Evolutionary conservation across 2,113 vertebrate species (phyloP).

Genomic region (Anolis carolinensis): DNA sequence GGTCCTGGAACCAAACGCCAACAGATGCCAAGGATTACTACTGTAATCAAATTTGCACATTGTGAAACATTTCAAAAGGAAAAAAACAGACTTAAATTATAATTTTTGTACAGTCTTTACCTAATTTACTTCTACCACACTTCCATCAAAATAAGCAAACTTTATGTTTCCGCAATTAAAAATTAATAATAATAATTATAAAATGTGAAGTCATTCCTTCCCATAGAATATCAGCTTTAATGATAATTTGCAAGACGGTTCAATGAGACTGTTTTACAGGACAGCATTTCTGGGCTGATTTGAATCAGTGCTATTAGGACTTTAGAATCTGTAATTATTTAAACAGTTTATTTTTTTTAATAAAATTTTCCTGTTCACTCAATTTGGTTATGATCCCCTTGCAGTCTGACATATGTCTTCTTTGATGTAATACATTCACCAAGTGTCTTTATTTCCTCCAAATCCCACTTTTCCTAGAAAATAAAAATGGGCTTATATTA

Average conservation of each 20-base stretch:
- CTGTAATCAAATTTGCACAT: too few species aligned
- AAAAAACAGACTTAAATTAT: fast-evolving
- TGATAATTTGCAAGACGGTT: slow-evolving; percentile 20
- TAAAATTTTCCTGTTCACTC: not conserved
- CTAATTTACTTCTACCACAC: slow-evolving; percentile 27
- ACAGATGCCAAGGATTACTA: too few species aligned
- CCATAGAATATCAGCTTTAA: slow-evolving; percentile 22
- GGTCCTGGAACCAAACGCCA: too few species aligned
- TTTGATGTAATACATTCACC: too few species aligned
- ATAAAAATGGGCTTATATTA: not conserved
- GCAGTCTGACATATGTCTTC: not conserved
- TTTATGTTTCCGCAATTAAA: slow-evolving; percentile 28
- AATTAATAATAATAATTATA: not conserved
- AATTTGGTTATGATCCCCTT: not conserved
- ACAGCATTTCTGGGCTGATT: not conserved
- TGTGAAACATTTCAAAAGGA: not conserved
- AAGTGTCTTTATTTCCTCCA: too few species aligned
- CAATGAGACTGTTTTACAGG: not conserved
- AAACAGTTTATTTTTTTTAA: not conserved
- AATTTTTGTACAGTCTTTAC: slow-evolving; percentile 12
- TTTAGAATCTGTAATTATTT: not conserved
- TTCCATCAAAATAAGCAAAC: slow-evolving; percentile 10
- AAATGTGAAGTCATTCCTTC: too few species aligned
- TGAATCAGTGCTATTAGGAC: not conserved
- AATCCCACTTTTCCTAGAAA: not conserved